A percentile compares a stretch with the other conserved stretches of the same genome.
Conservation (phyloP, 2,888 invertebrate genomes). For the Eugnorisma glareosa region DNA sequence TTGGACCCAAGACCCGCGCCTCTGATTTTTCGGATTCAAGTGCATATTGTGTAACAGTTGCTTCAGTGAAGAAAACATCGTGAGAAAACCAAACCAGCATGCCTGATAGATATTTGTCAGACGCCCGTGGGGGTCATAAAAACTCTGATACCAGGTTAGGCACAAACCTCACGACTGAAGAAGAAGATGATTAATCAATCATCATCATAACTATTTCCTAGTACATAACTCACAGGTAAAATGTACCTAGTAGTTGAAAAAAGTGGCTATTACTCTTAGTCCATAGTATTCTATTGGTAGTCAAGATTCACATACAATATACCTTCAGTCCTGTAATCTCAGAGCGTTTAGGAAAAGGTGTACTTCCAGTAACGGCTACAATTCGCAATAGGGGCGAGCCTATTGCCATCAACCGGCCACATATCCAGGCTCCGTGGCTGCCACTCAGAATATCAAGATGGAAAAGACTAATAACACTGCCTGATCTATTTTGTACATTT, state of each 20-base stretch:
- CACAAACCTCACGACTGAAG: background rate
- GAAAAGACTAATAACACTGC: background rate
- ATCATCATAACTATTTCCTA: background rate
- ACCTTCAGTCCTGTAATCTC: no score
- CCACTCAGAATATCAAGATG: background rate
- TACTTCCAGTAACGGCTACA: no score
- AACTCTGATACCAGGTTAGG: background rate
- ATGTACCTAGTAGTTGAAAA: background rate
- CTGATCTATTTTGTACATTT: background rate
- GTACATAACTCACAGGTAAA: background rate
- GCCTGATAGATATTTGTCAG: background rate
- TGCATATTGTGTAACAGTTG: background rate
- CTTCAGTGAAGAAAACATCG: background rate
- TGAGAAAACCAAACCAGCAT: background rate
- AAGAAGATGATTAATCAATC: background rate
- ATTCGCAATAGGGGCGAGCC: no score
- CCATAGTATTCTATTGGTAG: background rate
- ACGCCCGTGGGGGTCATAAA: background rate
- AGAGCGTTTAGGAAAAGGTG: no score
- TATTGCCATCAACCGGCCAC: background rate
- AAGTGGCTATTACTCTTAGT: background rate
- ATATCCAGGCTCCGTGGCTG: background rate
- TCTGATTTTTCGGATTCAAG: background rate
- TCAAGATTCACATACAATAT: no score
- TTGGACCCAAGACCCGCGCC: background rate